phyloP scores from a whole-genome alignment of 2,888 invertebrate genomes.

The Sinotaia quadrata region DNA sequence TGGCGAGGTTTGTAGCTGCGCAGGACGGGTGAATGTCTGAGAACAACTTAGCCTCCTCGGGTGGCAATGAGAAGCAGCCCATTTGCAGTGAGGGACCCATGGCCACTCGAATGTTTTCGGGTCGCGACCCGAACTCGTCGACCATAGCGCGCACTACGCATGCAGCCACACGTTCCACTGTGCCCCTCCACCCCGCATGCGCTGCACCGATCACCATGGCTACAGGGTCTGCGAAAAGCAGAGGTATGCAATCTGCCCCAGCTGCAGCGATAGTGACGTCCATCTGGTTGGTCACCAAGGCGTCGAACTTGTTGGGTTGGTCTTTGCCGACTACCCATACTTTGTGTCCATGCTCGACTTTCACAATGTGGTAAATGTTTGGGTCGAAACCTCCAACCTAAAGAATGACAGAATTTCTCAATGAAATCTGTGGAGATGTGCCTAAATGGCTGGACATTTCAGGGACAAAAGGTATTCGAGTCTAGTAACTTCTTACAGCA shows the following conservation, averaged over 20 bases:
- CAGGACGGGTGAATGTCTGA: conserved; percentile 38
- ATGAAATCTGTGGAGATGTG: too few relatives aligned
- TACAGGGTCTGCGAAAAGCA: conserved; percentile 50
- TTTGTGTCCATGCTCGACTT: conserved; percentile 42
- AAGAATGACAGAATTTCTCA: too few relatives aligned
- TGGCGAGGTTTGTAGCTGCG: conserved; percentile 18
- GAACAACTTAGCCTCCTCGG: conserved; percentile 34
- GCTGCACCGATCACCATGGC: conserved; percentile 45
- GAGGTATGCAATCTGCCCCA: conserved; percentile 50
- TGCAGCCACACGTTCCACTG: conserved; percentile 37
- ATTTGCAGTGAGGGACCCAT: conserved; percentile 46
- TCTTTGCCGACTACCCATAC: conserved; percentile 44
- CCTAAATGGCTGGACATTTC: too few relatives aligned
- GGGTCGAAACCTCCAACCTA: conserved; percentile 20
- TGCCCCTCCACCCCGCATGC: conserved; percentile 53
- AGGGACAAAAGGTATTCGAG: too few relatives aligned
- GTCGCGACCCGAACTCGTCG: conserved; percentile 36
- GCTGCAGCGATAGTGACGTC: conserved; percentile 48
- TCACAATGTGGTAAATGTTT: conserved; percentile 14
- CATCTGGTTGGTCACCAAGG: conserved; percentile 37
- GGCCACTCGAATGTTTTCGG: conserved; percentile 43
- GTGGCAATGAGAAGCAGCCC: conserved; percentile 39
- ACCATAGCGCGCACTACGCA: conserved; percentile 44
- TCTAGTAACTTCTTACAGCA: too few relatives aligned
- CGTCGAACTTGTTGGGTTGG: conserved; percentile 42